These are phyloP conservation scores for Nannoperca australis DNA, from an alignment of 2,797 vertebrate species.

Conservation along the genomic window DNA sequence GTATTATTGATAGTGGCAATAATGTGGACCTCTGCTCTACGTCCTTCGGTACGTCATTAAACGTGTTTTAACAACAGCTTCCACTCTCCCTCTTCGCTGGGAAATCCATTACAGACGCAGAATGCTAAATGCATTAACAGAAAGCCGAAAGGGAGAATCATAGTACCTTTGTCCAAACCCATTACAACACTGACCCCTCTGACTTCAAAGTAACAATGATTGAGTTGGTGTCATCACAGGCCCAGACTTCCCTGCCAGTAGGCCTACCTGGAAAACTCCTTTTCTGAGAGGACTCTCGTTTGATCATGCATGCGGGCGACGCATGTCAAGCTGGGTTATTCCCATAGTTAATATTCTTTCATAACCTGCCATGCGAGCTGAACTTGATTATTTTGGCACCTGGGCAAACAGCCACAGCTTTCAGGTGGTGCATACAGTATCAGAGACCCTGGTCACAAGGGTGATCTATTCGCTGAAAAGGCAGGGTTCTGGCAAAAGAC, in stretches of 20 bases:
- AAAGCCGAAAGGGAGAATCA: constrained; percentile 75
- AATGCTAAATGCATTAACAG: constrained; percentile 86
- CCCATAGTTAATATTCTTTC: constrained; percentile 91
- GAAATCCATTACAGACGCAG: constrained; percentile 80
- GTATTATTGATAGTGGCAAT: constrained; percentile 85
- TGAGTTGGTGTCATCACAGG: constrained; percentile 83
- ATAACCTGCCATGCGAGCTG: constrained; percentile 87
- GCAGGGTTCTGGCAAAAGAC: constrained; percentile 83
- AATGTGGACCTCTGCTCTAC: constrained; percentile 77
- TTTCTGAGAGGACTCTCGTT: constrained; percentile 80
- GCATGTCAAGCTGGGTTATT: constrained; percentile 89
- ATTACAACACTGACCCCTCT: constrained; percentile 84
- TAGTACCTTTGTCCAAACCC: constrained; percentile 82
- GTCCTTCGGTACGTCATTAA: constrained; percentile 81
- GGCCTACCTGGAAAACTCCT: constrained; percentile 85
- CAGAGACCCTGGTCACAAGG: constrained; percentile 82
- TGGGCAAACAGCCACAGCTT: constrained; percentile 84
- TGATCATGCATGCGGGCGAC: constrained; percentile 83
- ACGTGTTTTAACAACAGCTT: constrained; percentile 80
- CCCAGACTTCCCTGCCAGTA: constrained; percentile 80
- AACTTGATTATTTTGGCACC: constrained; percentile 91
- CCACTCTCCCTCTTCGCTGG: constrained; percentile 75
- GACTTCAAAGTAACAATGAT: constrained; percentile 85
- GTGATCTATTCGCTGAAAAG: constrained; percentile 84
- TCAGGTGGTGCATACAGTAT: constrained; percentile 83